Base-by-base conservation (phyloP, 1,140 invertebrate species). In the Drosophila pseudoobscura region DNA sequence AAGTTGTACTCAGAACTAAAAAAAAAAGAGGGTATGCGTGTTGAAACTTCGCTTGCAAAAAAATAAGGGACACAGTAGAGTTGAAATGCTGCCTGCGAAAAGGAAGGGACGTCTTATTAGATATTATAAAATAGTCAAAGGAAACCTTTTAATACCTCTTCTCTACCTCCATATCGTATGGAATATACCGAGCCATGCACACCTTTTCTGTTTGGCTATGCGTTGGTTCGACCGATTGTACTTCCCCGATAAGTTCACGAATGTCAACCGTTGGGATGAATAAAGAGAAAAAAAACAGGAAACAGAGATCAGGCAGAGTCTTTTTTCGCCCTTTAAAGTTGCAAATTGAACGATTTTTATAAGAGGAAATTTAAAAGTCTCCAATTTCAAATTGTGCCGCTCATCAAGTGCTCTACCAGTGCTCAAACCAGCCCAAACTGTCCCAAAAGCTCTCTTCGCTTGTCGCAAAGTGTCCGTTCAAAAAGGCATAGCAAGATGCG, bases 291-390 rank as follows among this genome's bases (percentile, higher is more conserved):
- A 47, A 22, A 2, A 26, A 35, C 39, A 15, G 39, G 47, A 8
- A 20, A 60, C 6, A 15, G 22, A 46, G 47, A 13, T 39, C 3
- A 11, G 4, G 11, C 31, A 5, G 4, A 39, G 13, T 39, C 4
- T 39, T 46, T 50, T 76, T 51, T 80, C 72, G 76, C 71, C 78
- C 78, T 88, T 82, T 82, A 66, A 84, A 89, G 73, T 90, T 90
- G 77, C 75, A 90, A 90, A 90, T 90, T 90, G 87, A 89, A 90
- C 78, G 84, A 89, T 90, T 90, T 90, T 87, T 75, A 78, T 83
- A 90, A 90, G 89, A 84, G 89, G 69, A 78, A 78, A 90, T 90
- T 90, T 84, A 90, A 87, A 90, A 87, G 89, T 90, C 89, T 90
- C 89, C 89, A 87, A 90, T 90, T 90, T 90, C 89, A 89, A 90